These are phyloP conservation scores for Lophura nycthemera DNA, from an alignment of 2,113 vertebrate species.

Conservation along the genomic window DNA sequence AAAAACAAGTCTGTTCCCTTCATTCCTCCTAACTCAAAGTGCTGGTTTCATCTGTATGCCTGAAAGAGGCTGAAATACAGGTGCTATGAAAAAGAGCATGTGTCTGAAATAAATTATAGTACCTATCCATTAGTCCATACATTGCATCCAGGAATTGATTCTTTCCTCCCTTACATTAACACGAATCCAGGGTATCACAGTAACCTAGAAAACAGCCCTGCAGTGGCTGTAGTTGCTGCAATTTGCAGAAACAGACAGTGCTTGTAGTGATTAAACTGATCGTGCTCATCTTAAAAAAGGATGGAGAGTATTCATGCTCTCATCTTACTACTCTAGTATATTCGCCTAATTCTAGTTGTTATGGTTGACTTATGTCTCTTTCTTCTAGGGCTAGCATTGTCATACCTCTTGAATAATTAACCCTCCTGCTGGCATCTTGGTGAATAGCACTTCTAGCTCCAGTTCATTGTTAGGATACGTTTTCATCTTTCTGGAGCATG, in stretches of 20 bases:
- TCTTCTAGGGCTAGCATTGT: neutral
- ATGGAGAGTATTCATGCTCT: no score
- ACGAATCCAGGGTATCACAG: neutral
- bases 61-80: neutral
- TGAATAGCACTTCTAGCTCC: neutral
- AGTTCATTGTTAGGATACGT: accelerated
- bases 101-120: neutral
- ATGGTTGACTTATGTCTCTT: neutral
- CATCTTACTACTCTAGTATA: neutral
- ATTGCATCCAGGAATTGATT: neutral
- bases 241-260: neutral
- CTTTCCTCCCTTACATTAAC: neutral
- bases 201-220: neutral
- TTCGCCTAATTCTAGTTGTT: neutral
- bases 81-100: neutral
- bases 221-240: neutral
- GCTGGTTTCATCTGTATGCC: neutral
- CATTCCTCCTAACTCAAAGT: neutral
- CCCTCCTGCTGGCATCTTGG: neutral
- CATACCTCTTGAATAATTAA: neutral
- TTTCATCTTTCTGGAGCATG: neutral
- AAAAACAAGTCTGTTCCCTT: neutral
- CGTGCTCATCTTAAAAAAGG: neutral
- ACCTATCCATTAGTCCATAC: neutral
- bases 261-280: neutral